Conservation (phyloP, 2,888 invertebrate species). For the Mesochorus sp. region DNA sequence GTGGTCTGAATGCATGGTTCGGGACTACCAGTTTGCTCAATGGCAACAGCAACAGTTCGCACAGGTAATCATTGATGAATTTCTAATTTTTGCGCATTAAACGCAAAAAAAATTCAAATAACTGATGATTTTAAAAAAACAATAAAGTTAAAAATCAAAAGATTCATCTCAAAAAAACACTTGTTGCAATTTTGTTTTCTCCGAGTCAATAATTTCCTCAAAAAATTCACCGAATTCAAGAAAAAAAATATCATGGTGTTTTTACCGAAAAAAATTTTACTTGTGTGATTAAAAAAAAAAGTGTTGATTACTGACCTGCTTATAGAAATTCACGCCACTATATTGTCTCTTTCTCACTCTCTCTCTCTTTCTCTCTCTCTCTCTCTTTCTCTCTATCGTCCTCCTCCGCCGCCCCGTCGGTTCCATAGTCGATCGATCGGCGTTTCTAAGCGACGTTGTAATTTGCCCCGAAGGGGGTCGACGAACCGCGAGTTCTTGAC, state of each 20-base stretch:
- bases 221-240: background rate
- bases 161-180: no score
- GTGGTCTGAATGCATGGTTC: constrained; percentile 77
- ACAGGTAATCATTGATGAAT: constrained; percentile 72
- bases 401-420: background rate
- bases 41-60: constrained; percentile 79
- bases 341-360: constrained; percentile 8
- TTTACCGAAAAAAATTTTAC: background rate
- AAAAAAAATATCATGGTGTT: background rate
- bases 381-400: background rate
- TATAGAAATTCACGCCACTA: constrained; percentile 33
- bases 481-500: constrained; percentile 83
- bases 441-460: constrained; percentile 66
- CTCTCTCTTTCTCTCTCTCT: background rate
- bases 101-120: no score
- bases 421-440: constrained; percentile 60
- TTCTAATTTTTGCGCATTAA: background rate
- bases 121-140: no score
- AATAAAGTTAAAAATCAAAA: no score
- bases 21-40: constrained; percentile 77
- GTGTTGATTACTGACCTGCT: constrained; percentile 64
- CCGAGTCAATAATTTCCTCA: background rate
- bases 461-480: constrained; percentile 82
- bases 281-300: constrained; percentile 26
- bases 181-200: no score